Conservation (phyloP, 2,113 vertebrate species). For the Probosciger aterrimus region DNA sequence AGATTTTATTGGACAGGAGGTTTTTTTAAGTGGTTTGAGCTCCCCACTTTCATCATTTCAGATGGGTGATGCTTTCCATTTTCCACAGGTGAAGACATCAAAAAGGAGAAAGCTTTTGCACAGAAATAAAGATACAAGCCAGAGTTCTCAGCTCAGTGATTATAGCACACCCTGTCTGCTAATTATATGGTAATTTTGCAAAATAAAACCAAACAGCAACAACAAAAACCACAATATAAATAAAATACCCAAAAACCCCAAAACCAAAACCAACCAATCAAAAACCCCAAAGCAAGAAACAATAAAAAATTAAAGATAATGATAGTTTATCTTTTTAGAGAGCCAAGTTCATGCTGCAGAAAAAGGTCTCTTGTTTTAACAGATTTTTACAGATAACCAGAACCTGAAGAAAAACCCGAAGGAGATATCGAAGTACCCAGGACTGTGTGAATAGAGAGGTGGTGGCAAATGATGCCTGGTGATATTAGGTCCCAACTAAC, state of each 20-base stretch:
- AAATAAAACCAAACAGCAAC: background rate
- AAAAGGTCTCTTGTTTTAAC: background rate
- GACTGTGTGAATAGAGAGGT: background rate
- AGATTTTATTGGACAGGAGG: background rate
- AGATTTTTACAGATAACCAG: background rate
- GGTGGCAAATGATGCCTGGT: background rate
- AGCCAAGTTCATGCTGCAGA: background rate
- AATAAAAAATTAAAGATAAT: background rate
- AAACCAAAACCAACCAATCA: background rate
- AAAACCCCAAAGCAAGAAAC: background rate
- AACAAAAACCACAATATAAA: background rate
- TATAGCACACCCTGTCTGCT: background rate
- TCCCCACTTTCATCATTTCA: background rate
- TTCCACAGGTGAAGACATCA: background rate
- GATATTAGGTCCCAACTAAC: background rate
- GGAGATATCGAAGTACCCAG: background rate
- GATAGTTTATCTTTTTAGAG: background rate
- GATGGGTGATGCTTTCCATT: background rate
- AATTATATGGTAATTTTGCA: background rate
- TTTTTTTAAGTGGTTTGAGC: background rate
- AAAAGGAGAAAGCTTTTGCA: background rate
- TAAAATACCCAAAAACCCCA: background rate
- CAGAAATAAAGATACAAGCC: background rate
- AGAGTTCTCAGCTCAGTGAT: background rate
- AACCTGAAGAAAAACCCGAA: background rate